Conservation (phyloP, 2,888 invertebrate species). For the Dermolepida albohirtum region DNA sequence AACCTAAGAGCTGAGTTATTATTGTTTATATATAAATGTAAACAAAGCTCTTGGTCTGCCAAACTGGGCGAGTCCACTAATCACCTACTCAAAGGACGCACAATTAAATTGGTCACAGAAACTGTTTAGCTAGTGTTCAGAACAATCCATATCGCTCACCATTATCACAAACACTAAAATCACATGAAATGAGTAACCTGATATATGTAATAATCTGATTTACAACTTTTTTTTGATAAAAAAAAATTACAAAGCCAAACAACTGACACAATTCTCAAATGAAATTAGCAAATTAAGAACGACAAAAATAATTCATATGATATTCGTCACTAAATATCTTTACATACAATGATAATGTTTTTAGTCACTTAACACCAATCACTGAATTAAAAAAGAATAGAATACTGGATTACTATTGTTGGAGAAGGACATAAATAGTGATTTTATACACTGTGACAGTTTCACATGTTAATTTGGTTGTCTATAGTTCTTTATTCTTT, state of each 20-base stretch:
- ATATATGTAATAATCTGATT: slow-evolving; percentile 8
- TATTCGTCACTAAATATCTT: too few relatives aligned
- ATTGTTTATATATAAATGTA: slow-evolving; percentile 53
- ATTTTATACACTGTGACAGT: too few relatives aligned
- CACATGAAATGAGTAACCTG: slow-evolving; percentile 12
- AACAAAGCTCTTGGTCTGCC: slow-evolving; percentile 46
- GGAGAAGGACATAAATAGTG: too few relatives aligned
- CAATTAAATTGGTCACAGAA: slow-evolving; percentile 17
- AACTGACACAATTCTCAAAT: slow-evolving; percentile 13
- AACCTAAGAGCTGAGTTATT: slow-evolving; percentile 39
- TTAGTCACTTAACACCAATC: too few relatives aligned
- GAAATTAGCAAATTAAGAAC: neutral
- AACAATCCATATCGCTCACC: slow-evolving; percentile 56
- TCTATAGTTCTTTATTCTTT: too few relatives aligned
- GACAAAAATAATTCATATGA: neutral
- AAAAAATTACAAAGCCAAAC: slow-evolving; percentile 4
- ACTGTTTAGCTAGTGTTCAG: slow-evolving; percentile 58
- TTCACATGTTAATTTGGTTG: too few relatives aligned
- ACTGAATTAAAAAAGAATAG: too few relatives aligned
- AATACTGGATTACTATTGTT: too few relatives aligned
- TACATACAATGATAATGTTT: too few relatives aligned
- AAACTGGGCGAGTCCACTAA: slow-evolving; percentile 63
- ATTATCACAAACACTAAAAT: slow-evolving; percentile 50
- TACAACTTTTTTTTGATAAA: neutral
- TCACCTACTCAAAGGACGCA: slow-evolving; percentile 37